A percentile compares a stretch with the other conserved stretches of the same genome.
Conservation (phyloP, 2,113 vertebrate species). For the Amia ocellicauda region DNA sequence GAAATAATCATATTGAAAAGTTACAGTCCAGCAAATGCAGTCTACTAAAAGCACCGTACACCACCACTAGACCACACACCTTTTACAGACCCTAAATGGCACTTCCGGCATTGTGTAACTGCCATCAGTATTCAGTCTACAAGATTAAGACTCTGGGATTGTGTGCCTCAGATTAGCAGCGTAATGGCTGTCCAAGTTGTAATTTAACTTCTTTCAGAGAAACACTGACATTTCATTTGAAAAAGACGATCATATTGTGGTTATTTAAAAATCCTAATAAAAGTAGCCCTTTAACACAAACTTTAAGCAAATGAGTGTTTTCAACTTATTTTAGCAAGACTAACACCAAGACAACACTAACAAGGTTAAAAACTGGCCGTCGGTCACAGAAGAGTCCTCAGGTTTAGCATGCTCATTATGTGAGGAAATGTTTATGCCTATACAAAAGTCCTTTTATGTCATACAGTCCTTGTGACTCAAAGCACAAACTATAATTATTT, state of each 20-base stretch:
- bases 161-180: conserved; percentile 32
- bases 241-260: too few relatives aligned
- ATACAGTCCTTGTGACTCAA: conserved; percentile 1
- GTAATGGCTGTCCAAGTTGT: too few relatives aligned
- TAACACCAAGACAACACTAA: not conserved
- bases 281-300: too few relatives aligned
- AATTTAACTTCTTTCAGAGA: conserved; percentile 1
- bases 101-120: conserved; percentile 34
- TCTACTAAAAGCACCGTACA: conserved; percentile 19
- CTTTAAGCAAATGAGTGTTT: too few relatives aligned
- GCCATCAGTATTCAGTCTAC: conserved; percentile 43
- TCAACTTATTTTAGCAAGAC: too few relatives aligned
- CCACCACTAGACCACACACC: conserved; percentile 28
- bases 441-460: not conserved
- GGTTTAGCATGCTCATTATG: conserved; percentile 14
- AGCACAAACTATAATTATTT: not conserved
- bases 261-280: too few relatives aligned
- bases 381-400: conserved; percentile 1
- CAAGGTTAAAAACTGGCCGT: not conserved
- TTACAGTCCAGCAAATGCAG: conserved; percentile 6
- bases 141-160: conserved; percentile 71
- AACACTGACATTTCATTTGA: not conserved
- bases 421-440: not conserved
- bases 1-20: not conserved
- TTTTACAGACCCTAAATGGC: conserved; percentile 47